These are phyloP conservation scores for Venusia cambrica DNA, from an alignment of 2,888 invertebrate species.

Conservation along the genomic window DNA sequence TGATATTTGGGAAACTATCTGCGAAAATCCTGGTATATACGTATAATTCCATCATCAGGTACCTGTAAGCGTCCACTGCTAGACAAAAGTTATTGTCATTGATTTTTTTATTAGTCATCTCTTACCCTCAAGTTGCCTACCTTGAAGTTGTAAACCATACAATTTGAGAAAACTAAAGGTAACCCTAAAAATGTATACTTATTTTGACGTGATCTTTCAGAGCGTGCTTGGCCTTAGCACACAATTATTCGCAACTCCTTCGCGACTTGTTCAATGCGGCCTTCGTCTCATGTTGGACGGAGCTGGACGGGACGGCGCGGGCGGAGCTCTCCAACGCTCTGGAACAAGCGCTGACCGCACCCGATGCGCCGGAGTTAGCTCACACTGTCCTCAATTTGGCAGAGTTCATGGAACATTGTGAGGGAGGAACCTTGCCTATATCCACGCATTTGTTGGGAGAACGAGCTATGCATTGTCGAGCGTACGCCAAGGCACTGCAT, in stretches of 20 bases:
- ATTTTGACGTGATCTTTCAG: no score
- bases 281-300: constrained; percentile 99
- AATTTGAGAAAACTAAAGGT: no score
- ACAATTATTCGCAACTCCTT: constrained; percentile 96
- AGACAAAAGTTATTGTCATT: no score
- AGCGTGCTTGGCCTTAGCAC: constrained; percentile 95
- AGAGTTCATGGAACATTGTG: constrained; percentile 99
- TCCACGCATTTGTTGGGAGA: constrained; percentile 93
- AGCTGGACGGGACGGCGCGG: constrained; percentile 90
- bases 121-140: no score
- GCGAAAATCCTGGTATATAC: no score
- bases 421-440: constrained; percentile 95
- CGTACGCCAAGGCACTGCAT: constrained; percentile 84
- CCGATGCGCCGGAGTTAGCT: constrained; percentile 96
- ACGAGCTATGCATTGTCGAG: constrained; percentile 95
- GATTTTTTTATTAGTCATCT: no score
- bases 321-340: constrained; percentile 92
- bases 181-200: background rate
- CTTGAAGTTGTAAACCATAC: no score
- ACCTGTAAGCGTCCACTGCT: no score
- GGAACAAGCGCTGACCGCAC: constrained; percentile 94
- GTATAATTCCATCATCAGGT: no score
- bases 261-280: constrained; percentile 99
- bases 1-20: no score
- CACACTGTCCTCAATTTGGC: constrained; percentile 98